Conservation (phyloP, 1,140 invertebrate genomes). For the Sarcophaga bullata region DNA sequence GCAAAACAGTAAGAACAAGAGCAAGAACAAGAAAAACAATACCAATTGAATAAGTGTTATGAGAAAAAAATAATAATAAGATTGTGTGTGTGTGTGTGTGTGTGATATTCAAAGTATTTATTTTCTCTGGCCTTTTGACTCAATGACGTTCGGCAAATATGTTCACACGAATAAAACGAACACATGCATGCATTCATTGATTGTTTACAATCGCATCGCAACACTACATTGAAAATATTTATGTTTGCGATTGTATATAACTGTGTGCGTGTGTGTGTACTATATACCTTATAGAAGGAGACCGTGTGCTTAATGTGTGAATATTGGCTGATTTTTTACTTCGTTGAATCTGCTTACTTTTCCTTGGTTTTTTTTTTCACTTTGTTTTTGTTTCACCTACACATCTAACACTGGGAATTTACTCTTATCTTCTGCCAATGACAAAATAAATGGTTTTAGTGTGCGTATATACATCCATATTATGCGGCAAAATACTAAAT, state of each 20-base stretch:
- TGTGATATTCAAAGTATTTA: too few species aligned
- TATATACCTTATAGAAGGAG: too few species aligned
- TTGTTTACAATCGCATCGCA: background rate
- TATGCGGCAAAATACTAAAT: too few species aligned
- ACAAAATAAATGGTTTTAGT: too few species aligned
- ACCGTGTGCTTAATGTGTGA: too few species aligned
- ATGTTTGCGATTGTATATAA: background rate
- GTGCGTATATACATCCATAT: too few species aligned
- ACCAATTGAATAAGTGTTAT: too few species aligned
- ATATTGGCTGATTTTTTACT: background rate
- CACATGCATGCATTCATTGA: background rate
- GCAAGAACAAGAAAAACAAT: background rate
- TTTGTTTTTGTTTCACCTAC: background rate
- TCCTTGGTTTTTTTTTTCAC: background rate
- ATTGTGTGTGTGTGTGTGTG: too few species aligned
- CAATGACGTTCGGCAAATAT: background rate
- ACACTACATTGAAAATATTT: constrained; percentile 10
- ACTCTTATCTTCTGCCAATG: too few species aligned
- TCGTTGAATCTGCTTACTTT: background rate
- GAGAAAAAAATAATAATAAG: too few species aligned
- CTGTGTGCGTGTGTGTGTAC: too few species aligned
- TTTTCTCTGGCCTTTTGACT: background rate
- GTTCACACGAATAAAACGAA: background rate
- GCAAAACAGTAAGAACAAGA: constrained; percentile 7
- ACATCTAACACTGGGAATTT: background rate